Conservation (phyloP, 2,888 invertebrate genomes). For the Linnaemya tessellans region DNA sequence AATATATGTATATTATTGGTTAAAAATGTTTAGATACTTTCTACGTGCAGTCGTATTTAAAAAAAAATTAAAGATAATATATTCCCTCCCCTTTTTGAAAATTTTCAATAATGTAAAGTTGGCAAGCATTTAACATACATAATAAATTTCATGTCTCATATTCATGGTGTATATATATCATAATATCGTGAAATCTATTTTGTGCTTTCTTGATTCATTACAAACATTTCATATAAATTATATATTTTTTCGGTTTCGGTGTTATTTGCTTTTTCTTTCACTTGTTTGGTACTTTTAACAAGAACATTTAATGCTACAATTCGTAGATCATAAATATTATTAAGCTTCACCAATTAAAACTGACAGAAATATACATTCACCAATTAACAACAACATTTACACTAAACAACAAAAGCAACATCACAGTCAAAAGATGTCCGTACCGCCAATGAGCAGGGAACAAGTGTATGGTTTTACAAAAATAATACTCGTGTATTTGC, state of each 20-base stretch:
- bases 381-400: constrained; percentile 64
- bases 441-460: constrained; percentile 16
- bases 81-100: too few species aligned
- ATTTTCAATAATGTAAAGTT: neutral
- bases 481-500: neutral
- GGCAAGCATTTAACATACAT: neutral
- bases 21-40: too few species aligned
- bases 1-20: too few species aligned
- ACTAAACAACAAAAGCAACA: constrained; percentile 11
- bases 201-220: constrained; percentile 53
- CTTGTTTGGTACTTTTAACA: constrained; percentile 35
- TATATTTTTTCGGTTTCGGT: neutral
- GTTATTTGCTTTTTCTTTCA: constrained; percentile 5
- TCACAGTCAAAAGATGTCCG: neutral
- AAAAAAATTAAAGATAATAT: too few species aligned
- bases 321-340: constrained; percentile 66
- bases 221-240: constrained; percentile 54
- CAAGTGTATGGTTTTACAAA: neutral
- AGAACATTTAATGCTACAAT: constrained; percentile 60
- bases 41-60: too few species aligned
- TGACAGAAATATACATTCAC: constrained; percentile 65
- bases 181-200: constrained; percentile 31
- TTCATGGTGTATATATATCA: constrained; percentile 14
- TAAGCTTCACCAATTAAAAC: constrained; percentile 64
- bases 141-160: constrained; percentile 12